A percentile compares a stretch with the other conserved stretches of the same genome.
phyloP scores from a whole-genome alignment of 2,888 invertebrate species.

The Thera britannica region DNA sequence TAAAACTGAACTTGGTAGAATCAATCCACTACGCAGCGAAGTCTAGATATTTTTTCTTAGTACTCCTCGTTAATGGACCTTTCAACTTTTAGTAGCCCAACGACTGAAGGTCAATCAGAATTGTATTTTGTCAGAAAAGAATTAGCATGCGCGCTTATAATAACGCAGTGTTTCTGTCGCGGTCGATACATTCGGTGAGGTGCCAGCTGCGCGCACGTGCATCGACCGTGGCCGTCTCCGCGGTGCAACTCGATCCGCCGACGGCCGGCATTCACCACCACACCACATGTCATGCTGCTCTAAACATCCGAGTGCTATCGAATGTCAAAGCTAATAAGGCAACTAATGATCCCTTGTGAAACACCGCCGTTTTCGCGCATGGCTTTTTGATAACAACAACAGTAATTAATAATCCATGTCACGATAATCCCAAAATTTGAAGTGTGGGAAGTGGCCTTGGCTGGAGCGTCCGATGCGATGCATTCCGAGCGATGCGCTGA shows the following conservation, averaged over 20 bases:
- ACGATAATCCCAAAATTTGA: neutral
- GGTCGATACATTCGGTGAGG: slow-evolving; percentile 15
- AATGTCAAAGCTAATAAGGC: slow-evolving; percentile 1
- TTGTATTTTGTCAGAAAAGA: slow-evolving; percentile 8
- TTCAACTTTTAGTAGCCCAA: neutral
- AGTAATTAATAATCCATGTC: no score
- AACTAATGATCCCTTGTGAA: neutral
- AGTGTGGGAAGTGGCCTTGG: neutral
- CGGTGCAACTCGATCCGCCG: slow-evolving; percentile 16
- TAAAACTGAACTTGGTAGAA: slow-evolving; percentile 11
- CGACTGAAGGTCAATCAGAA: slow-evolving; percentile 6
- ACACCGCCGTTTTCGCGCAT: neutral
- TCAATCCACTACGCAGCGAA: slow-evolving; percentile 3
- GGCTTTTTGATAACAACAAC: neutral
- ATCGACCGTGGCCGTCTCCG: slow-evolving; percentile 16
- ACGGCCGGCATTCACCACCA: neutral
- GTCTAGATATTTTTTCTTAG: slow-evolving; percentile 9
- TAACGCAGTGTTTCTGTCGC: slow-evolving; percentile 19
- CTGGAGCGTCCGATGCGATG: neutral
- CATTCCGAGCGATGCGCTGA: neutral
- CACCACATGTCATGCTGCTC: slow-evolving; percentile 12
- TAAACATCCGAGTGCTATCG: slow-evolving; percentile 3
- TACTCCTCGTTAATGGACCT: slow-evolving; percentile 1
- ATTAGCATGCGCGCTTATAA: slow-evolving; percentile 16
- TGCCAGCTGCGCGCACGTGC: neutral